These are phyloP conservation scores for Sebastes cheni DNA, from an alignment of 2,797 vertebrate species.

Conservation along the genomic window DNA sequence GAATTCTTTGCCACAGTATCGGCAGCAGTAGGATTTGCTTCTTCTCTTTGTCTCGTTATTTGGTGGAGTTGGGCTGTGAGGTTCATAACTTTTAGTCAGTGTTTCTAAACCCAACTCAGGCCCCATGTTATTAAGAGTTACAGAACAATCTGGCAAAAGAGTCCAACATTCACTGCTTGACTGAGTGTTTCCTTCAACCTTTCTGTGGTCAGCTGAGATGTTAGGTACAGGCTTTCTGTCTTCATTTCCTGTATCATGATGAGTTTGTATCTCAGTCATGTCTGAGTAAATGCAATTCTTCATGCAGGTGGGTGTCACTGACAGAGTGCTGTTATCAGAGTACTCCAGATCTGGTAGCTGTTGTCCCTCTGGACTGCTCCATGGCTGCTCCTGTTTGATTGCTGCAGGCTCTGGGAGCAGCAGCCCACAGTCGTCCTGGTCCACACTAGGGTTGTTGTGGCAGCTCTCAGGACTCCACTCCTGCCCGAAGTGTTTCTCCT, in stretches of 20 bases:
- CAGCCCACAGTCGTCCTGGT: not conserved
- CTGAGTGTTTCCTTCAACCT: not conserved
- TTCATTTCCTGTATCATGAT: not conserved
- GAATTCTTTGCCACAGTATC: constrained; percentile 7
- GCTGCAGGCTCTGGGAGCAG: not conserved
- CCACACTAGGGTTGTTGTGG: not conserved
- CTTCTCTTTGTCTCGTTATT: not conserved
- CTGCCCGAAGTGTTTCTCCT: not conserved
- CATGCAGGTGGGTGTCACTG: not conserved
- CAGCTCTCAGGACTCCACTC: constrained; percentile 9
- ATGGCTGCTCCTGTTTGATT: constrained; percentile 17
- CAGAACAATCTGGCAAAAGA: constrained; percentile 6
- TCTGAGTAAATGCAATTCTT: not conserved
- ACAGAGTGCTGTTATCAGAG: not conserved
- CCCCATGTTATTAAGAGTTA: not conserved
- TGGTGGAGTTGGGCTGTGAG: not conserved
- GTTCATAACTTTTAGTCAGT: not conserved
- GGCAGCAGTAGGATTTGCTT: not conserved
- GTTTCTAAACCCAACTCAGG: not conserved
- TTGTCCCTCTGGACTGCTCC: not conserved
- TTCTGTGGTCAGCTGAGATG: not conserved
- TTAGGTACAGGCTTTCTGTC: not conserved
- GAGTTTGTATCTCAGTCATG: not conserved
- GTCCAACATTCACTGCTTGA: not conserved
- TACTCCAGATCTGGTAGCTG: not conserved